A percentile compares a stretch with the other conserved stretches of the same genome.
Conservation (phyloP, 2,888 invertebrate genomes). For the Drosophila nigritarsus region DNA sequence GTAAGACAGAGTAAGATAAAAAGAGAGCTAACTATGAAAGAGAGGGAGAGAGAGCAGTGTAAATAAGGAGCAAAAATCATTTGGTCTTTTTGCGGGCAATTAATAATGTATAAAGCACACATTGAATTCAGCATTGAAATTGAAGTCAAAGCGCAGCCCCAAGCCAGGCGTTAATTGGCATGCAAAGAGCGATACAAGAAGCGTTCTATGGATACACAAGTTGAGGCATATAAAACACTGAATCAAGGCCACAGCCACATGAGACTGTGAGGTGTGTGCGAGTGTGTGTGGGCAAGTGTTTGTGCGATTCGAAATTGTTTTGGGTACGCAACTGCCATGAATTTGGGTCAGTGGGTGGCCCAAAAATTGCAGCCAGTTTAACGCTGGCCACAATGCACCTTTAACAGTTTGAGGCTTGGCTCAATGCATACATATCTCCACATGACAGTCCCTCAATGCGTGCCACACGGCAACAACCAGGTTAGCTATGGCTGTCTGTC, state of each 20-base stretch:
- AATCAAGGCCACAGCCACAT: conserved; percentile 34
- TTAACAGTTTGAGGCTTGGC: conserved; percentile 22
- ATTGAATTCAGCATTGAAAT: conserved; percentile 46
- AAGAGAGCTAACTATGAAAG: conserved; percentile 1
- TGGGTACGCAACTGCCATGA: conserved; percentile 43
- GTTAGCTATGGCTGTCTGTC: conserved; percentile 1
- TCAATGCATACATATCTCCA: conserved; percentile 51
- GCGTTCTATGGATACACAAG: neutral
- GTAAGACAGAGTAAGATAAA: neutral
- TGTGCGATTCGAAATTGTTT: conserved; percentile 57
- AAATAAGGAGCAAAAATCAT: conserved; percentile 37
- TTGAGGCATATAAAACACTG: neutral
- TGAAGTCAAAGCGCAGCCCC: conserved; percentile 39
- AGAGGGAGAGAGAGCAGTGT: conserved; percentile 1
- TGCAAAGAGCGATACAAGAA: conserved; percentile 32
- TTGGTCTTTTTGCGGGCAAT: conserved; percentile 59
- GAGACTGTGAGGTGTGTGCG: conserved; percentile 3
- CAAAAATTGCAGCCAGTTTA: conserved; percentile 31
- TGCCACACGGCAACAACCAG: conserved; percentile 32
- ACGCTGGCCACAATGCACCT: conserved; percentile 26
- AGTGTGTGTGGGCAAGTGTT: conserved; percentile 21
- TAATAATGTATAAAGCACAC: conserved; percentile 50
- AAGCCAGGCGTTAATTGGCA: conserved; percentile 68
- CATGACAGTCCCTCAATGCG: conserved; percentile 20
- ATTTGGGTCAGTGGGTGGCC: conserved; percentile 76